Evolutionary conservation across 2,113 vertebrate species (phyloP).

Genomic region (Anhinga rufa): DNA sequence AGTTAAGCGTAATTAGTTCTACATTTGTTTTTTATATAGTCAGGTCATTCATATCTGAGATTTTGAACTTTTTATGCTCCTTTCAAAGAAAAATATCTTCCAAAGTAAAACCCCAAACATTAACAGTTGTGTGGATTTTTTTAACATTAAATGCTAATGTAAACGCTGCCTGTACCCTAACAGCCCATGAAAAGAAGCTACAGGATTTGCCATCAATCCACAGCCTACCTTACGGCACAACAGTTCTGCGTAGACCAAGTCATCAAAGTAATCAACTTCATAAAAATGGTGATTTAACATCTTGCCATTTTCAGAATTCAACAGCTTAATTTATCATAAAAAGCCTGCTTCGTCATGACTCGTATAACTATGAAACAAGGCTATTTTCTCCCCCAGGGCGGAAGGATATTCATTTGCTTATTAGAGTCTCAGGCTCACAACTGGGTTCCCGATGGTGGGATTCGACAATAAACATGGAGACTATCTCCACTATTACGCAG

Average conservation of each 20-base stretch:
- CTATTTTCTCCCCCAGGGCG: not conserved
- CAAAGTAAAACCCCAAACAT: not conserved
- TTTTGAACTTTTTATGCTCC: not conserved
- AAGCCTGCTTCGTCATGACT: not conserved
- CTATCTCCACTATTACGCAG: not conserved
- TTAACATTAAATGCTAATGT: not conserved
- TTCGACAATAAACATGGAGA: not conserved
- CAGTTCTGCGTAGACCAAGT: not conserved
- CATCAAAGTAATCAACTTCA: not conserved
- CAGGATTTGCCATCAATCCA: not conserved
- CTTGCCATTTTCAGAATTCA: not conserved
- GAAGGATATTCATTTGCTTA: not conserved
- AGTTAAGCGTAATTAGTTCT: not conserved
- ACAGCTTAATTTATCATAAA: not conserved
- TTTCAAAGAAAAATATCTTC: not conserved
- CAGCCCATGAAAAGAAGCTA: not conserved
- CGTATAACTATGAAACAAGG: not conserved
- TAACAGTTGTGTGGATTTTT: not conserved
- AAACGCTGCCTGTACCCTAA: not conserved
- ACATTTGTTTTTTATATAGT: not conserved
- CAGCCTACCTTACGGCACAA: not conserved
- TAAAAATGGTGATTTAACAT: not conserved
- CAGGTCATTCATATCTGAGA: not conserved
- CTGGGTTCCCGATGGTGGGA: not conserved
- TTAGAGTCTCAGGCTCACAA: not conserved